A percentile compares a stretch with the other conserved stretches of the same genome.
Evolutionary conservation across 2,888 invertebrate genomes (phyloP).

Genomic region (Serrognathus titanus): DNA sequence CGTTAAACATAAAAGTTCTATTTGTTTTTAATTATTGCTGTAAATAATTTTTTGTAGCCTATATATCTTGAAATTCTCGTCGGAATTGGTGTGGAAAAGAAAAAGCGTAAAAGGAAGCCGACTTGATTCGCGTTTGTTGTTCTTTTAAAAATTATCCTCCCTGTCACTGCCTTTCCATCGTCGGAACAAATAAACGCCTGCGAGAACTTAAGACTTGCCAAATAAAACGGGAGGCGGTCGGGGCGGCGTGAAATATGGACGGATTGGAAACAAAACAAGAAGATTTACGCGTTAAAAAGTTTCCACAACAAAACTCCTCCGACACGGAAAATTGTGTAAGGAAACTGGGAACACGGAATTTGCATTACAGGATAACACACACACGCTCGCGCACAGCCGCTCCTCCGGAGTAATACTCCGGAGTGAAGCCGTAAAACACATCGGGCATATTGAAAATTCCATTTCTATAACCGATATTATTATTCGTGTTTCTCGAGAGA

Average conservation of each 20-base stretch:
- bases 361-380: slow-evolving; percentile 4
- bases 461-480: slow-evolving; percentile 2
- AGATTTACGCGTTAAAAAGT: not conserved
- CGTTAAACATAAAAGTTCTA: too few relatives aligned
- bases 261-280: not conserved
- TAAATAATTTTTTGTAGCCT: too few relatives aligned
- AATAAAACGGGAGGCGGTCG: slow-evolving; percentile 1
- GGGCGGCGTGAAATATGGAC: not conserved
- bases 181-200: too few relatives aligned
- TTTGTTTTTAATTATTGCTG: too few relatives aligned
- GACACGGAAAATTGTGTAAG: not conserved
- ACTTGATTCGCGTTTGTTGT: too few relatives aligned
- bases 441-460: slow-evolving; percentile 1
- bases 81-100: too few relatives aligned
- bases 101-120: too few relatives aligned
- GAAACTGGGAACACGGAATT: slow-evolving; percentile 7
- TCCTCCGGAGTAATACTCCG: not conserved
- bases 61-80: too few relatives aligned
- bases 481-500: not conserved
- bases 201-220: too few relatives aligned
- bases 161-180: too few relatives aligned
- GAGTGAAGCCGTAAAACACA: not conserved
- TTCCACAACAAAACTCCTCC: not conserved
- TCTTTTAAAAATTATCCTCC: too few relatives aligned
- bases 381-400: not conserved